Percentiles rank a stretch among this genome's conserved stretches.
phyloP scores from a whole-genome alignment of 1,140 invertebrate genomes.

The Halesus radiatus region DNA sequence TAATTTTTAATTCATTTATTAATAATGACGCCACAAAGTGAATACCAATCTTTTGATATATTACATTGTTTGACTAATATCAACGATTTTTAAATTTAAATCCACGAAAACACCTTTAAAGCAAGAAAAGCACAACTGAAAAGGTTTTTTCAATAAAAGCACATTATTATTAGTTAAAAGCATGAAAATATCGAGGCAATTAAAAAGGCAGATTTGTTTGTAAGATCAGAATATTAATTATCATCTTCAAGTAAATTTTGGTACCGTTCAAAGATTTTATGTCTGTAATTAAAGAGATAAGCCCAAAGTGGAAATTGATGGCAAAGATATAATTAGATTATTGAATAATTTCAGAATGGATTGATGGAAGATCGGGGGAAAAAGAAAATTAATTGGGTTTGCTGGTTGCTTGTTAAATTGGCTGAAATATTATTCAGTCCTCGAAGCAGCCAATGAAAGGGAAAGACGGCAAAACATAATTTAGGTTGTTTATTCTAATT shows the following conservation, averaged over 20 bases:
- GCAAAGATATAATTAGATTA: slow-evolving; percentile 1
- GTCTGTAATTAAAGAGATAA: neutral
- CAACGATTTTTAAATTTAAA: too few species aligned
- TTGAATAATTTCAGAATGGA: slow-evolving; percentile 1
- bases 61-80: too few species aligned
- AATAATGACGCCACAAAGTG: too few species aligned
- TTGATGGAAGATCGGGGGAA: neutral
- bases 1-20: too few species aligned
- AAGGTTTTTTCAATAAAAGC: too few species aligned
- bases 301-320: slow-evolving; percentile 8
- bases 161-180: too few species aligned
- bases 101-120: too few species aligned
- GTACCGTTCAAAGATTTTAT: neutral
- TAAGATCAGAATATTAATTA: neutral
- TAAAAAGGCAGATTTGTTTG: slow-evolving; percentile 1
- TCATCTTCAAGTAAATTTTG: neutral
- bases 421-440: slow-evolving; percentile 1
- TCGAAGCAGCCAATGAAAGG: neutral
- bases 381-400: neutral
- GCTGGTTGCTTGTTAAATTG: neutral
- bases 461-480: neutral
- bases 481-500: slow-evolving; percentile 3
- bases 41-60: too few species aligned
- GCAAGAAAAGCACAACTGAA: too few species aligned
- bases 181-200: too few species aligned